Evolutionary conservation across 2,113 vertebrate species (phyloP).

Genomic region (Rhinichthys klamathensis): DNA sequence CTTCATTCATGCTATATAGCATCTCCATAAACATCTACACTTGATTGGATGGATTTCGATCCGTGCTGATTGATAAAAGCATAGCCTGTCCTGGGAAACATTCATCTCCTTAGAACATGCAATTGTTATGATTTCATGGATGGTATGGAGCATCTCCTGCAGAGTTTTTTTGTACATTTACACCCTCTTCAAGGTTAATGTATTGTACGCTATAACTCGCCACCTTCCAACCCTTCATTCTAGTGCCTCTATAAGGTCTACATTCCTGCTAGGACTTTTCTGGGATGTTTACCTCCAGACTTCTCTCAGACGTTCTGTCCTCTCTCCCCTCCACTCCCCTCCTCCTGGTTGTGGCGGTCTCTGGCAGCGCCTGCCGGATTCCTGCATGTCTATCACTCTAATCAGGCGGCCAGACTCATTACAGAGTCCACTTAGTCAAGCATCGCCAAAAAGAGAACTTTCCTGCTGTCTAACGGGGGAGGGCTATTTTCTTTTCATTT

Average conservation of each 20-base stretch:
- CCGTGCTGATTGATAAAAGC: not conserved
- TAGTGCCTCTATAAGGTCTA: slow-evolving; percentile 41
- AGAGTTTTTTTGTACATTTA: slow-evolving; percentile 4
- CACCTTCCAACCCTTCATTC: slow-evolving; percentile 16
- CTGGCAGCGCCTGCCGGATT: slow-evolving; percentile 75
- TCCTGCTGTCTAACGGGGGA: slow-evolving; percentile 64
- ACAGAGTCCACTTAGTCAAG: slow-evolving; percentile 63
- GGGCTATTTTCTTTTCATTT: slow-evolving; percentile 64
- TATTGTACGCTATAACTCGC: slow-evolving; percentile 37
- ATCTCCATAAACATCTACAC: not conserved
- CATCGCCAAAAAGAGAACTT: slow-evolving; percentile 53
- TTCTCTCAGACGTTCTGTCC: slow-evolving; percentile 67
- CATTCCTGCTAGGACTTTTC: slow-evolving; percentile 76
- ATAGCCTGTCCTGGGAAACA: not conserved
- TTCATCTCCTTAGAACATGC: not conserved
- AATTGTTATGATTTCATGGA: not conserved
- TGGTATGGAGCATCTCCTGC: not conserved
- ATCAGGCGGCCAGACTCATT: slow-evolving; percentile 77
- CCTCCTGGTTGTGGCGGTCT: slow-evolving; percentile 64
- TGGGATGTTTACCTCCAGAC: slow-evolving; percentile 78
- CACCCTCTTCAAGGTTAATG: slow-evolving; percentile 37
- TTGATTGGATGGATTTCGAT: not conserved
- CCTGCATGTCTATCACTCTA: slow-evolving; percentile 79
- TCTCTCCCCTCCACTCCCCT: slow-evolving; percentile 60
- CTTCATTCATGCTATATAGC: not conserved